Conservation (phyloP, 2,113 vertebrate genomes). For the Galeopterus variegatus region DNA sequence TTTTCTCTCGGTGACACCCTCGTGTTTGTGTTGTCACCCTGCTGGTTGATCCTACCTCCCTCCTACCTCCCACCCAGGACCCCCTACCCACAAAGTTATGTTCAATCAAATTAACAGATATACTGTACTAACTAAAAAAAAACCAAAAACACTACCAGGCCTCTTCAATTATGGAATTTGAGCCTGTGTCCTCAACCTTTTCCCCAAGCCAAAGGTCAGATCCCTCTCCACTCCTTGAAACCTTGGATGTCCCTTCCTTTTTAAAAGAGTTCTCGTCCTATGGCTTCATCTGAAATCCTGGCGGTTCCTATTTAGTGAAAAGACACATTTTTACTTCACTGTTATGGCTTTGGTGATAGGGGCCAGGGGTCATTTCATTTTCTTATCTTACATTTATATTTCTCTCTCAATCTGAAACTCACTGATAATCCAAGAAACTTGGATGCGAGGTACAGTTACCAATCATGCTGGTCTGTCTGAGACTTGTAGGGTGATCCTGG, state of each 20-base stretch:
- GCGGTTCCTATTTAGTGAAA: not conserved
- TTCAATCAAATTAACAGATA: not conserved
- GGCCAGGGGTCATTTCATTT: not conserved
- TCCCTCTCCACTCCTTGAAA: not conserved
- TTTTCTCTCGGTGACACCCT: not conserved
- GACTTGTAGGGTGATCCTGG: not conserved
- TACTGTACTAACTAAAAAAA: not conserved
- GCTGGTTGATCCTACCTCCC: not conserved
- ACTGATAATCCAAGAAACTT: not conserved
- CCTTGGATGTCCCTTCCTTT: not conserved
- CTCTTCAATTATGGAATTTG: not conserved
- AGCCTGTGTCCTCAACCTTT: not conserved
- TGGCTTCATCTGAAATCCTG: not conserved
- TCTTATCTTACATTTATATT: not conserved
- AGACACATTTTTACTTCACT: not conserved
- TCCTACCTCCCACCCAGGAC: not conserved
- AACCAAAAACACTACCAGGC: not conserved
- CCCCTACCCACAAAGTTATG: not conserved
- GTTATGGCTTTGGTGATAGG: not conserved
- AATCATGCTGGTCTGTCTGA: rapidly evolving
- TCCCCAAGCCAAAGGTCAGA: not conserved
- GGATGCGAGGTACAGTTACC: not conserved
- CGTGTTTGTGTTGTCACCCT: not conserved
- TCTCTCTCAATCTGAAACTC: not conserved
- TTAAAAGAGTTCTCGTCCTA: not conserved